Evolutionary conservation across 2,797 vertebrate species (phyloP), one percentile per base, ranked within the genome.

Genomic region (Phrynocephalus forsythii): DNA sequence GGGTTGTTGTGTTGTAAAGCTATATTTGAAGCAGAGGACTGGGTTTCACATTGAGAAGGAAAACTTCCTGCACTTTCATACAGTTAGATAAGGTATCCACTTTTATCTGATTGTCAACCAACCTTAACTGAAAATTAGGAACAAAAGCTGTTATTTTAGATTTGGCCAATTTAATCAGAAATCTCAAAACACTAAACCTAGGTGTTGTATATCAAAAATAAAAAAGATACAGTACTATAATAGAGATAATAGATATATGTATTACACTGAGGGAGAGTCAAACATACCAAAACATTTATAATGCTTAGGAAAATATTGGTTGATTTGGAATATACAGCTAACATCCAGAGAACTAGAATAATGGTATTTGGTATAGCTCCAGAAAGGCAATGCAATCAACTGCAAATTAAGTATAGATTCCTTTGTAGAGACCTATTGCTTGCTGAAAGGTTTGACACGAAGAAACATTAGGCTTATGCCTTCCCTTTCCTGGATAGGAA

Each of bases 381-480:
- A 69, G 88, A 66, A 93, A 92, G 48, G 72, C 33, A 89, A 85
- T 2, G 26, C 60, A 72, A 33, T 18, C 86, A 78, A 76, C 71
- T 84, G 94, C 78, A 89, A 88, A 90, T 60, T 76, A 86, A 84
- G 83, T 83, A 84, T 56, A 67, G 30, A 89, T 81, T 88, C 38
- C 52, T 94, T 75, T 66, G 3, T 6, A 33, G 75, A 89, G 66
- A 91, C 71, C 71, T 44, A 84, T n/a, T 86, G n/a, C 84, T 69
- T 81, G 87, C 86, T 63, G 90, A 86, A 90, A n/a, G 82, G 89
- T 71, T 11, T 87, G 79, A 90, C 69, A 87, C 2, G 44, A 87
- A 90, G n/a, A n/a, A n/a, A n/a, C 0, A 0, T 67, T 44, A 90
- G 82, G n/a, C 66, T 92, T 91, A 30, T 8, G 28, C 52, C 90